These are phyloP conservation scores for Heloderma charlesbogerti DNA, from an alignment of 2,113 vertebrate genomes.

Conservation along the genomic window DNA sequence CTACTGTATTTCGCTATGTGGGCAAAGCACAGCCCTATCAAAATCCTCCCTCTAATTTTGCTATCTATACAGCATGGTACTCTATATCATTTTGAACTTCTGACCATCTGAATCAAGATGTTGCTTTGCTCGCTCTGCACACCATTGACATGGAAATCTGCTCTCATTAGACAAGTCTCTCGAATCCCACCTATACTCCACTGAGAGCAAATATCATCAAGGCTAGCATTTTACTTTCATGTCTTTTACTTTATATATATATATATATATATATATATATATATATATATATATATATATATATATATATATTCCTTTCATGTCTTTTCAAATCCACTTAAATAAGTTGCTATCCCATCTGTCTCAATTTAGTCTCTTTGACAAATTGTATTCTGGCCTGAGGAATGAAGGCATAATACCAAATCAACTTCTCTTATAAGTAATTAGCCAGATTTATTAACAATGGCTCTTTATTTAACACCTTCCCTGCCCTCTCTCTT, in stretches of 20 bases:
- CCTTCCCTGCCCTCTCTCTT: neutral
- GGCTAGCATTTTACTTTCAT: slow-evolving; percentile 59
- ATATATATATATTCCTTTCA: slow-evolving; percentile 55
- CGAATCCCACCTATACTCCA: slow-evolving; percentile 46
- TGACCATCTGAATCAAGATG: slow-evolving; percentile 45
- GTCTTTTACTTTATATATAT: slow-evolving; percentile 39
- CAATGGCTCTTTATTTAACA: slow-evolving; percentile 44
- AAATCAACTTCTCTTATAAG: slow-evolving; percentile 42
- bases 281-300: too few relatives aligned
- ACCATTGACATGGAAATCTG: slow-evolving; percentile 41
- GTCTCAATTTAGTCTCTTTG: slow-evolving; percentile 63
- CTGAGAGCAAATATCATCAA: slow-evolving; percentile 51
- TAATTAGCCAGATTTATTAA: slow-evolving; percentile 58
- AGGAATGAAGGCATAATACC: slow-evolving; percentile 60
- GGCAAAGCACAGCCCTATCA: neutral
- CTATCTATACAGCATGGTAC: slow-evolving; percentile 39
- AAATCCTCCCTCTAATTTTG: slow-evolving; percentile 15
- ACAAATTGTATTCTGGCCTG: slow-evolving; percentile 63
- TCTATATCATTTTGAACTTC: slow-evolving; percentile 39
- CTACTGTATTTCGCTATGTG: slow-evolving; percentile 40
- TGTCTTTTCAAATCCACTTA: slow-evolving; percentile 69
- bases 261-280: too few relatives aligned
- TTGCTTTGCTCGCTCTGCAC: slow-evolving; percentile 40
- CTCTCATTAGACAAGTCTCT: slow-evolving; percentile 38
- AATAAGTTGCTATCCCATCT: slow-evolving; percentile 64